A percentile compares a stretch with the other conserved stretches of the same genome.
These are phyloP conservation scores for Eulemur rubriventer DNA, from an alignment of 2,797 vertebrate genomes.

Conservation along the genomic window DNA sequence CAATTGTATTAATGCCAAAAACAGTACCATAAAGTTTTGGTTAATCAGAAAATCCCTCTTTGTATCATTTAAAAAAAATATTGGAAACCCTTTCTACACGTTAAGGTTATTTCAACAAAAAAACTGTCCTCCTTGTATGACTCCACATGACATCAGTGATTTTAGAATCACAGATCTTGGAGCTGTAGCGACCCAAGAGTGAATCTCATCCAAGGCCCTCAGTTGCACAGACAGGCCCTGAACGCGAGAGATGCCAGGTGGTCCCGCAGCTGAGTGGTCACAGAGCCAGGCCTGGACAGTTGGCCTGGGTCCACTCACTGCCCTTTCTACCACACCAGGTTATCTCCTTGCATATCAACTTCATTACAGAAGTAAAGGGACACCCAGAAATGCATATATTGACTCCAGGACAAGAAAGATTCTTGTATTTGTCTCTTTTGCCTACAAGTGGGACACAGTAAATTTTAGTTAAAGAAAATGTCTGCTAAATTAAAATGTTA, in stretches of 20 bases:
- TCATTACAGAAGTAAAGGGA: not conserved
- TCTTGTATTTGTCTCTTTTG: constrained; percentile 11
- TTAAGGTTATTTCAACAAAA: constrained; percentile 16
- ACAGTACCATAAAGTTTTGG: constrained; percentile 42
- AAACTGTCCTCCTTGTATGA: not conserved
- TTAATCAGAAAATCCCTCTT: constrained; percentile 23
- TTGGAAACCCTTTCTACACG: not conserved
- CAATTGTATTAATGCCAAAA: constrained; percentile 44
- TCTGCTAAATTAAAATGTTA: not conserved
- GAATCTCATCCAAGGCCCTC: not conserved
- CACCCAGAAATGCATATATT: not conserved
- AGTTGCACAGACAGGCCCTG: not conserved
- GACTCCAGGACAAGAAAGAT: not conserved
- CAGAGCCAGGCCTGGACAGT: not conserved
- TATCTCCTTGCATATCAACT: not conserved
- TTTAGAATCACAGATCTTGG: not conserved
- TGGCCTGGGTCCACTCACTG: fast-evolving
- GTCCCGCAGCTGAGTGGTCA: not conserved
- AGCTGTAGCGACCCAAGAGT: not conserved
- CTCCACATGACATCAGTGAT: not conserved
- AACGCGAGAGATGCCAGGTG: not conserved
- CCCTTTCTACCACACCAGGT: not conserved
- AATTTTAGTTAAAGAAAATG: not conserved
- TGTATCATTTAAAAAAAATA: not conserved
- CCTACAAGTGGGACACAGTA: not conserved